Percentiles rank a stretch among this genome's conserved stretches.
Evolutionary conservation across 2,113 vertebrate genomes (phyloP).

Genomic region (Entomyzon cyanotis): DNA sequence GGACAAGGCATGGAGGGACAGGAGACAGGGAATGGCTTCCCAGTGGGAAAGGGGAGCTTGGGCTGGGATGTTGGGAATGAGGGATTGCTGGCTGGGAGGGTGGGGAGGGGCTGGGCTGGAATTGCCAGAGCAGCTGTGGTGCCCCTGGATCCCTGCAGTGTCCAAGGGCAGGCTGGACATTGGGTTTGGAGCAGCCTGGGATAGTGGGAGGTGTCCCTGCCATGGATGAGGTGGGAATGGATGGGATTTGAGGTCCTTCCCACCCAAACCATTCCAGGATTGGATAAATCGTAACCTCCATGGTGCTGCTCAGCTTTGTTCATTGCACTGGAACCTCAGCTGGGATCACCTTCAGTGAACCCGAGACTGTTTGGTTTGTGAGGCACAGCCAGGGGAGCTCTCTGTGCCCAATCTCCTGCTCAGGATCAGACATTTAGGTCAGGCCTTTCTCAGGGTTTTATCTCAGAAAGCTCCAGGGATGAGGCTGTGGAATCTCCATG

Average conservation of each 20-base stretch:
- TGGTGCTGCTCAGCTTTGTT: not conserved
- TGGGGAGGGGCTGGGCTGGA: not conserved
- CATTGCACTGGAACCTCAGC: not conserved
- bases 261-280: accelerated
- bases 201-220: not conserved
- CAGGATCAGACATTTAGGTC: not conserved
- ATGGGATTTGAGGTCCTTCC: not conserved
- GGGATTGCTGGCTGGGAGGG: not conserved
- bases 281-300: accelerated
- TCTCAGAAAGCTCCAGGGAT: not conserved
- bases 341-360: not conserved
- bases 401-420: not conserved
- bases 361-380: accelerated
- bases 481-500: not conserved
- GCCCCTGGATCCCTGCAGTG: not conserved
- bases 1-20: no score
- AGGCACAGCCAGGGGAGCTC: not conserved
- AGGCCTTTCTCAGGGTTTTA: not conserved
- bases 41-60: no score
- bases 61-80: no score
- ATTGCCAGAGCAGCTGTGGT: not conserved
- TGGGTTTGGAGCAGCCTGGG: accelerated
- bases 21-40: no score
- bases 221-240: accelerated
- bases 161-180: not conserved